phyloP scores from a whole-genome alignment of 2,888 invertebrate genomes.

The Drosophila yooni region DNA sequence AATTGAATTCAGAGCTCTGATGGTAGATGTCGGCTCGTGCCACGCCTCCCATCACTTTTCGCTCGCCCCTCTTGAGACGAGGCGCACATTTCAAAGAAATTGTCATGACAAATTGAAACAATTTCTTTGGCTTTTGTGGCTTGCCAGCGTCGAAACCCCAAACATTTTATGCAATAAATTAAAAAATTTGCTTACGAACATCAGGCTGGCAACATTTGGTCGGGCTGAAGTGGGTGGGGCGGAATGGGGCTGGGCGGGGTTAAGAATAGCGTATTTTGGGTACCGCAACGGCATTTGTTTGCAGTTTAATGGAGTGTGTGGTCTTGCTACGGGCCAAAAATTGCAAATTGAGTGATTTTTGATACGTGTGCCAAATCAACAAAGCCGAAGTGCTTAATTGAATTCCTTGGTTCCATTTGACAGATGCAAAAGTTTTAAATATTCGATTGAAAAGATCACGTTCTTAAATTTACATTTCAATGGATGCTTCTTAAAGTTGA shows the following conservation, averaged over 20 bases:
- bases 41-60: conserved; percentile 13
- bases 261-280: conserved; percentile 7
- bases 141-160: conserved; percentile 55
- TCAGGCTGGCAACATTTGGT: conserved; percentile 25
- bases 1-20: conserved; percentile 79
- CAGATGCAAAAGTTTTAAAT: conserved; percentile 17
- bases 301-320: conserved; percentile 72
- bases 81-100: conserved; percentile 70
- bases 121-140: conserved; percentile 79
- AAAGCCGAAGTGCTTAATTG: conserved; percentile 45
- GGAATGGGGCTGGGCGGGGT: background rate
- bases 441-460: background rate
- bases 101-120: conserved; percentile 81
- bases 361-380: conserved; percentile 44
- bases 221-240: background rate
- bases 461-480: background rate
- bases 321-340: conserved; percentile 40
- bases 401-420: conserved; percentile 42
- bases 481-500: background rate
- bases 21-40: conserved; percentile 29
- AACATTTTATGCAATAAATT: conserved; percentile 78
- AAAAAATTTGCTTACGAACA: conserved; percentile 71
- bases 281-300: conserved; percentile 61
- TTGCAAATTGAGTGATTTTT: conserved; percentile 71
- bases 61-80: conserved; percentile 9